Base-by-base conservation (phyloP, 2,888 invertebrate genomes). In the Priocnemis perturbator region DNA sequence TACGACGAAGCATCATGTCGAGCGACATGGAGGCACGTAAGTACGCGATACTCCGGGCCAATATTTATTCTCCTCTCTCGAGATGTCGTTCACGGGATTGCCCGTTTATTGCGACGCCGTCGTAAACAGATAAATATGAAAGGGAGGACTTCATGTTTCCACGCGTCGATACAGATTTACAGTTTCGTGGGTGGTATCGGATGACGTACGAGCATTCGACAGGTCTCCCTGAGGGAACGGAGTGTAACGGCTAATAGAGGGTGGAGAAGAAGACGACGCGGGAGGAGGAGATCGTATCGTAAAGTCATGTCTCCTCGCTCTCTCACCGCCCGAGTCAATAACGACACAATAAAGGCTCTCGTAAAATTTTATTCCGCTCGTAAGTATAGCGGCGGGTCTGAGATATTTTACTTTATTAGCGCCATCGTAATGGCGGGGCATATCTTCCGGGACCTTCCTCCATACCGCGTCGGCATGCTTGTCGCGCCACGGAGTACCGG, bases 281-380 rank as follows among this genome's bases (percentile, higher is more conserved):
- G 62, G 61, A 30, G 77, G 65, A 52, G 62, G 67, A 47, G 57
- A 59, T 60, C 52, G 69, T 71, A 72, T 74, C 81, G 73, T 83
- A 81, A 83, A 81, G 79, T 80, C 77, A 81, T 78, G 72, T 69
- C 57, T 53, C 67, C 65, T 48, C 73, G 72, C 77, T 73, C 79
- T 81, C 76, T 66, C 76, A 80, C 77, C 76, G 37, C 66, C 64
- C 63, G 63, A 74, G 77, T 80, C 80, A 79, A 82, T 82, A 82
- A 80, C 73, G 69, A 57, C 65, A 52, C 73, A 70, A 81, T 80
- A 79, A 79, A 82, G 71, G 56, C 55, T 58, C 60, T 67, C 79
- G 69, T 81, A 78, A 81, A 81, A 74, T 63, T 77, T 69, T 70
- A 65, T 59, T 64, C 50, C 50, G 48, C 45, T 19, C 58, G 44